Evolutionary conservation across 2,113 vertebrate species (phyloP), one percentile per base, ranked within the genome.

Genomic region (Paraplagusia blochii): DNA sequence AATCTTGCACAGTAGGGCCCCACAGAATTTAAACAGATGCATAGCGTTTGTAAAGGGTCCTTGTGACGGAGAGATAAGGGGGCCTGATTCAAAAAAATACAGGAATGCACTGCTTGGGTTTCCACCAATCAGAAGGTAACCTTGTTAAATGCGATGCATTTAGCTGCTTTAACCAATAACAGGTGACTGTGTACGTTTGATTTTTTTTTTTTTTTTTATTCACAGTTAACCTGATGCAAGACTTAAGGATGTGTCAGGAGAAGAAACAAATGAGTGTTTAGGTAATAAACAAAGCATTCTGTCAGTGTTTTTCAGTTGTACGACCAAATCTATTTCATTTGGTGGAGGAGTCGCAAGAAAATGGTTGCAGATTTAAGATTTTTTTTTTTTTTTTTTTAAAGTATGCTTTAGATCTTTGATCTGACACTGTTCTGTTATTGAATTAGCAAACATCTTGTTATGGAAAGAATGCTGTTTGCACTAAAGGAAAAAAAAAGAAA

Each of bases 61-160:
- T 19, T 58, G 39, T 59, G 66, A 29, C 22, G 22, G 6, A 44
- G 6, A 44, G 64, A 42, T 53, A 55, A 62, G 44, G 71, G 63
- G 59, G 62, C 71, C 76, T 78, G 63, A 73, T 90, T 90, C 72
- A 88, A 90, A 85, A n/a, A 40, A 22, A 9, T 61, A 56, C 44
- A 73, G 63, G 44, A 63, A 76, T 63, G 40, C 60, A 42, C 65
- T 19, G 59, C 52, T 22, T 51, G 11, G 3, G 11, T 47, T 35
- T 52, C 55, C 45, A 74, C 85, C 85, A 87, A 82, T 88, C 62
- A 67, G 22, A 62, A 13, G 35, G 14, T 15, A 9, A 5, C 9
- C 11, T 39, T 63, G 29, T 4, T n/a, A n/a, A n/a, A n/a, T n/a
- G n/a, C n/a, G 51, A 22, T 1, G 5, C 29, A 43, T 73, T 69